Percentiles rank a stretch among this genome's conserved stretches.
These are phyloP conservation scores for Acromyrmex echinatior DNA, from an alignment of 1,140 invertebrate genomes.

Conservation along the genomic window DNA sequence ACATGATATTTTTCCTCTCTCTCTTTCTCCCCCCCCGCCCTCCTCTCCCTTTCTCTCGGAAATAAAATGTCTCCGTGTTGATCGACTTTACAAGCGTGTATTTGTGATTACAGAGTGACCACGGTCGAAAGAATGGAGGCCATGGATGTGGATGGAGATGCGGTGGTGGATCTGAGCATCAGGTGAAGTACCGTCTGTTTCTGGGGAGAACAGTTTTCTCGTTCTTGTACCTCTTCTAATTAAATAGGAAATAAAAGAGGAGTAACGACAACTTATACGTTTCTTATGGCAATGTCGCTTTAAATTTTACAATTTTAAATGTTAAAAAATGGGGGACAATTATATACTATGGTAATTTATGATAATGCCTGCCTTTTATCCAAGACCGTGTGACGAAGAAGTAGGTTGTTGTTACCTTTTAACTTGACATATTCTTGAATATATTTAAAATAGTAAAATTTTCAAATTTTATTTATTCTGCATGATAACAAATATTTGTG, in stretches of 20 bases:
- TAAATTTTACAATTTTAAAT: not conserved
- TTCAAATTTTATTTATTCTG: not conserved
- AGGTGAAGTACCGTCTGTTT: conserved; percentile 86
- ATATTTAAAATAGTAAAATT: not conserved
- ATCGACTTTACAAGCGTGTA: conserved; percentile 46
- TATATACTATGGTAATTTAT: conserved; percentile 47
- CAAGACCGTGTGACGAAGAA: conserved; percentile 14
- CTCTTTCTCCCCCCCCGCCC: too few relatives aligned
- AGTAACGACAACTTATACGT: not conserved
- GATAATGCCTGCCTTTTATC: conserved; percentile 57
- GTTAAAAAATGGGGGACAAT: conserved; percentile 18
- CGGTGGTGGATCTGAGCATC: conserved; percentile 92
- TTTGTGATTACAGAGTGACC: conserved; percentile 63
- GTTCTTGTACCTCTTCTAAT: not conserved
- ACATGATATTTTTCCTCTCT: not conserved
- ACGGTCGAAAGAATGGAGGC: conserved; percentile 87
- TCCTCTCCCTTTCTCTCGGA: not conserved
- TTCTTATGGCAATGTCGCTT: too few relatives aligned
- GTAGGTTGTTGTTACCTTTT: conserved; percentile 28
- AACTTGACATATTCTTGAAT: not conserved
- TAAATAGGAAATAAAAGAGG: not conserved
- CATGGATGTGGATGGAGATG: conserved; percentile 89
- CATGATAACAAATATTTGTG: not conserved
- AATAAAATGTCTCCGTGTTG: conserved; percentile 26
- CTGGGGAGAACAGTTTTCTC: not conserved